Evolutionary conservation across 2,113 vertebrate species (phyloP).

Genomic region (Scomber japonicus): DNA sequence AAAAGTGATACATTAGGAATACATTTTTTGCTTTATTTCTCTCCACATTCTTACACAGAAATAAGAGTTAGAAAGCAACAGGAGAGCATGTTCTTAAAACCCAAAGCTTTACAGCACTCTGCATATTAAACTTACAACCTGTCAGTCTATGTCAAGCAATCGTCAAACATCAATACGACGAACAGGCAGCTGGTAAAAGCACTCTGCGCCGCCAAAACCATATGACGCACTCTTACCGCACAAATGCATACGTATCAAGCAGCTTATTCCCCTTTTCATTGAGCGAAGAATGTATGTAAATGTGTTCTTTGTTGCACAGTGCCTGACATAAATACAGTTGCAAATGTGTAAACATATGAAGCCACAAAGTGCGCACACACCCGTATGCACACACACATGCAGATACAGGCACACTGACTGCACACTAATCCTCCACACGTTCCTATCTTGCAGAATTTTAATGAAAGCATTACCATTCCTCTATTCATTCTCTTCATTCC

Average conservation of each 20-base stretch:
- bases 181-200: constrained; percentile 13
- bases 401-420: neutral
- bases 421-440: constrained; percentile 19
- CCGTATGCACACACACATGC: neutral
- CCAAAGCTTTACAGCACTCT: neutral
- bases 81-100: neutral
- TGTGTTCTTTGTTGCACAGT: constrained; percentile 13
- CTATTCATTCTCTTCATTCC: neutral
- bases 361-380: neutral
- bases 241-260: neutral
- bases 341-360: neutral
- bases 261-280: constrained; percentile 3
- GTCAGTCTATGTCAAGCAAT: neutral
- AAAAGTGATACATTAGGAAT: too few relatives aligned
- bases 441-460: constrained; percentile 1
- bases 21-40: too few relatives aligned
- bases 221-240: neutral
- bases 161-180: neutral
- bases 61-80: too few relatives aligned
- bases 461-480: constrained; percentile 24
- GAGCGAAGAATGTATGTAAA: constrained; percentile 31
- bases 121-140: neutral
- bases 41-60: too few relatives aligned
- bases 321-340: neutral
- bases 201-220: neutral